These are phyloP conservation scores for Fregata magnificens DNA, from an alignment of 2,113 vertebrate genomes.

Conservation along the genomic window DNA sequence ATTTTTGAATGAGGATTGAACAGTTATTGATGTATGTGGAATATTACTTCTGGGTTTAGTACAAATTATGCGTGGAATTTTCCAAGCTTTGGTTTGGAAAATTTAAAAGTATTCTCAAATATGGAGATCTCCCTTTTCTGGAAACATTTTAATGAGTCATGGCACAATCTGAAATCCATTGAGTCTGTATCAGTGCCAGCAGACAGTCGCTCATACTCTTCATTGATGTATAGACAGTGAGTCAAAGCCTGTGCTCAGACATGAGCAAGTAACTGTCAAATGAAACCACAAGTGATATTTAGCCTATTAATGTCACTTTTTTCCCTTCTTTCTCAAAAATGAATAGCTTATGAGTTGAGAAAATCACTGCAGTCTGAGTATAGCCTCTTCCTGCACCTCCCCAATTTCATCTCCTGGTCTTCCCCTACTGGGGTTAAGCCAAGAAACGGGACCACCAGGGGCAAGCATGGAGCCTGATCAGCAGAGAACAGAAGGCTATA, in stretches of 20 bases:
- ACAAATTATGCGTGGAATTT: constrained; percentile 34
- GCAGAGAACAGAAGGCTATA: neutral
- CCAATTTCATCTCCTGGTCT: neutral
- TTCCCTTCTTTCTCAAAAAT: neutral
- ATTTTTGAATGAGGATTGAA: neutral
- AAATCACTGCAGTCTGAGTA: neutral
- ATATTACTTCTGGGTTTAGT: neutral
- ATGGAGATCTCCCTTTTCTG: constrained; percentile 19
- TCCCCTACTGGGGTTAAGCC: neutral
- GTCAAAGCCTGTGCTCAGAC: constrained; percentile 50
- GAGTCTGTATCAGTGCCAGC: constrained; percentile 30
- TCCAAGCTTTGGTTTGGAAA: neutral
- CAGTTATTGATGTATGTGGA: neutral
- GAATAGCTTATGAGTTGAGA: neutral
- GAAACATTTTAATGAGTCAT: constrained; percentile 52
- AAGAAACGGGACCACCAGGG: neutral
- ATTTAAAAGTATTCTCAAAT: neutral
- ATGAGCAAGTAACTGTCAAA: constrained; percentile 28
- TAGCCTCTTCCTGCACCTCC: neutral
- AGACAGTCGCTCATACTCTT: constrained; percentile 52
- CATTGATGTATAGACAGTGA: constrained; percentile 64
- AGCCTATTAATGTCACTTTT: constrained; percentile 22
- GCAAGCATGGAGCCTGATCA: neutral
- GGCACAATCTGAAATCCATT: constrained; percentile 33
- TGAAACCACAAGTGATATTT: neutral